phyloP scores from a whole-genome alignment of 2,113 vertebrate genomes.

The Eublepharis macularius region DNA sequence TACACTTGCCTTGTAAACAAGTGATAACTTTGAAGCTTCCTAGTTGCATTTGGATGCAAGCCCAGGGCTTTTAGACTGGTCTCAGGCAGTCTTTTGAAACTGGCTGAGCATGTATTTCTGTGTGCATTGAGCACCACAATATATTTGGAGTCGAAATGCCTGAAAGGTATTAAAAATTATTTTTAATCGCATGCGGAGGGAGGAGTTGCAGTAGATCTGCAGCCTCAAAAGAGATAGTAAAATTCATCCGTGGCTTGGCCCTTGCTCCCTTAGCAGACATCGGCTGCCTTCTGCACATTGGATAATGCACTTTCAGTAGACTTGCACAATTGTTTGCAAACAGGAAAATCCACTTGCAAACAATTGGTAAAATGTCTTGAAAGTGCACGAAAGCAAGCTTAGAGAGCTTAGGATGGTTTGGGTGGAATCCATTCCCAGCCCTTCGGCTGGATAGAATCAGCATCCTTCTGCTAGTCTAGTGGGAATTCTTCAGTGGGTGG shows the following conservation, averaged over 20 bases:
- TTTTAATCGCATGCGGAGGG: background rate
- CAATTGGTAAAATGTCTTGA: too few species aligned
- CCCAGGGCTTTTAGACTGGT: background rate
- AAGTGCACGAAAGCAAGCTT: too few species aligned
- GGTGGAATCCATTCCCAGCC: background rate
- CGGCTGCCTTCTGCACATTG: too few species aligned
- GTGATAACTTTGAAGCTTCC: background rate
- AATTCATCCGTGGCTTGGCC: background rate
- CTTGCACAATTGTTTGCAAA: too few species aligned
- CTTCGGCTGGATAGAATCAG: background rate
- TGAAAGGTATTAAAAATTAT: background rate
- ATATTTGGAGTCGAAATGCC: background rate
- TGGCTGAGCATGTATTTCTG: too few species aligned
- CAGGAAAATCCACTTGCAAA: too few species aligned
- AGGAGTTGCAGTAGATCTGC: too few species aligned
- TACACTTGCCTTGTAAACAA: background rate
- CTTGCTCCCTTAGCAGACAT: too few species aligned
- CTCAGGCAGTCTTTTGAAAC: background rate
- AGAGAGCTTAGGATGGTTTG: background rate
- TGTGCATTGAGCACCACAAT: background rate
- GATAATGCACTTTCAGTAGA: too few species aligned
- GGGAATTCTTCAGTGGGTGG: background rate
- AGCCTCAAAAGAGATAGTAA: too few species aligned
- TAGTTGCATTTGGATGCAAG: background rate
- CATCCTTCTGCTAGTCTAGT: too few species aligned